Evolutionary conservation across 2,888 invertebrate species (phyloP).

Genomic region (Archips crataeganus): DNA sequence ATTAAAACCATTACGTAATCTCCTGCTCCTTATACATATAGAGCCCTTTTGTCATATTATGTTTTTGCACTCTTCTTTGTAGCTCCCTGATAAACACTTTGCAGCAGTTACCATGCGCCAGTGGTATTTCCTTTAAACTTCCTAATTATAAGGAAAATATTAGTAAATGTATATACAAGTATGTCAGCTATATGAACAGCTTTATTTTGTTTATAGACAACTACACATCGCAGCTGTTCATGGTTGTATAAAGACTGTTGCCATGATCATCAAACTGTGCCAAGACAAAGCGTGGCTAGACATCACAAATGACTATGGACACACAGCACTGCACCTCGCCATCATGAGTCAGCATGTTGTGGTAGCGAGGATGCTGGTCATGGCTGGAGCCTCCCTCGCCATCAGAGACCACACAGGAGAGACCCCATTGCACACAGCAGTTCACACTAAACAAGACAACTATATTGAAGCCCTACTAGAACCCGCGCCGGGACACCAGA

Average conservation of each 20-base stretch:
- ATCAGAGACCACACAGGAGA: conserved; percentile 92
- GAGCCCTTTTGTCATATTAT: not conserved
- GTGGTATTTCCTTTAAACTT: not conserved
- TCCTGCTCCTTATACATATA: not conserved
- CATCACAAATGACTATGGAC: conserved; percentile 91
- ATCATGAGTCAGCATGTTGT: conserved; percentile 91
- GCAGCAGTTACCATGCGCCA: not conserved
- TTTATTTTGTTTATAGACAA: conserved; percentile 86
- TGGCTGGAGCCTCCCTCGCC: conserved; percentile 90
- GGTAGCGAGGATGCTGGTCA: conserved; percentile 91
- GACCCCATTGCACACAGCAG: conserved; percentile 95
- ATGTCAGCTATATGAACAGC: conserved; percentile 35
- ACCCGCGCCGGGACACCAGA: conserved; percentile 80
- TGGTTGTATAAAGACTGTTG: conserved; percentile 89
- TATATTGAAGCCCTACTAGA: conserved; percentile 91
- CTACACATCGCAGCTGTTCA: conserved; percentile 94
- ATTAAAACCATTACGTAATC: too few relatives aligned
- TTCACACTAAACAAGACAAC: conserved; percentile 88
- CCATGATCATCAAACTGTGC: conserved; percentile 91
- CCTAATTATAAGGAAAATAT: not conserved
- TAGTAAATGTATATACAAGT: not conserved
- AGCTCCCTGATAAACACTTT: conserved; percentile 2
- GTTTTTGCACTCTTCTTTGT: not conserved
- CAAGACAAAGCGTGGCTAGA: conserved; percentile 92
- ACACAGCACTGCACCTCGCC: conserved; percentile 95